Percentiles rank a stretch among this genome's conserved stretches.
Conservation (phyloP, 2,113 vertebrate species). For the Pituophis catenifer region DNA sequence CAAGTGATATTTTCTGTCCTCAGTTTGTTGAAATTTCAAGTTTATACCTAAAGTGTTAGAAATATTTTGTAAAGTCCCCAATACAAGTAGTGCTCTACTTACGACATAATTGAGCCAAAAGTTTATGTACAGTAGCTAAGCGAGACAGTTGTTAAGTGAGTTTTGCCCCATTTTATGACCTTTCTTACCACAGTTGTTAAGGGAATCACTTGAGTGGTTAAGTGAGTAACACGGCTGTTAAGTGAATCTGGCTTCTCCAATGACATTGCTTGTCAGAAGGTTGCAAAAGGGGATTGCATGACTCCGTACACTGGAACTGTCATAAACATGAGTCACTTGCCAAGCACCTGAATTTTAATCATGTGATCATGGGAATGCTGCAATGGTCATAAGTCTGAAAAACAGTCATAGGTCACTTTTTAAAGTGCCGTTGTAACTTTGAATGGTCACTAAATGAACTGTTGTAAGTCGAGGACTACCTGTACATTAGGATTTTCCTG, state of each 20-base stretch:
- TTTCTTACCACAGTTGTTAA: neutral
- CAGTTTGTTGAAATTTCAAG: neutral
- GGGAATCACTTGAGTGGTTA: neutral
- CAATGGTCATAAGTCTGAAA: neutral
- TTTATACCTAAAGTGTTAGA: neutral
- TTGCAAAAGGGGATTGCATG: neutral
- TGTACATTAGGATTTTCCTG: neutral
- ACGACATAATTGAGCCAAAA: neutral
- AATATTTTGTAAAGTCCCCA: neutral
- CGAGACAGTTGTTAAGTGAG: neutral
- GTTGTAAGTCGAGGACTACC: neutral
- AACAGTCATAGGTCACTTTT: neutral
- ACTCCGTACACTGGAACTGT: neutral
- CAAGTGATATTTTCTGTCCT: neutral
- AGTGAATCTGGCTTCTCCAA: neutral
- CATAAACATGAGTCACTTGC: neutral
- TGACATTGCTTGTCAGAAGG: neutral
- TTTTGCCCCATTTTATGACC: neutral
- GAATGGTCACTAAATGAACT: neutral
- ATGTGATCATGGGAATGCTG: neutral
- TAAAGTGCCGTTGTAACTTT: neutral
- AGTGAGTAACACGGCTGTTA: neutral
- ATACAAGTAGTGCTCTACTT: neutral
- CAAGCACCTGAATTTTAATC: neutral
- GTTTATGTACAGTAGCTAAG: neutral